Base-by-base conservation (phyloP, 2,113 vertebrate genomes). In the Balaeniceps rex region DNA sequence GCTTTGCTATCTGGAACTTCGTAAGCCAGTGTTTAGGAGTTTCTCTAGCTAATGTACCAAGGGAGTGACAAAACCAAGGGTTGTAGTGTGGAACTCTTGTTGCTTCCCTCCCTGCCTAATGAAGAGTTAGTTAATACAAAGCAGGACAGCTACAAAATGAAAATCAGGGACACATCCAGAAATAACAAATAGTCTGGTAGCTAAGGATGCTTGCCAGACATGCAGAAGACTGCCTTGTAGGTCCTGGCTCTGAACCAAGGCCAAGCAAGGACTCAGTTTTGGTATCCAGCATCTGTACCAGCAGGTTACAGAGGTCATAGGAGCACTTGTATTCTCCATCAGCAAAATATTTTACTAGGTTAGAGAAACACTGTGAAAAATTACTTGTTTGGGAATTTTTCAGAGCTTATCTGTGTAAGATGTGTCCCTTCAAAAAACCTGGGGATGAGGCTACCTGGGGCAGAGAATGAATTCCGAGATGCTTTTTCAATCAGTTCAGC, bases 181-280 rank as follows among this genome's bases (percentile, higher is more conserved):
- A 97, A 96, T 80, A 97, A 97, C 87, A 97, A 96, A 96, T 85
- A 93, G 85, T 96, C 75, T 96, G 75, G 96, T 96, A 97, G 96
- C 94, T 93, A 95, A 96, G 93, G 78, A 94, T 85, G 77, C 65
- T 36, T 97, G 90, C 90, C 96, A 97, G 92, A 90, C 68, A 7
- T 74, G 90, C 58, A 93, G 82, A 96, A 95, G 34, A 83, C 94
- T 54, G 88, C 85, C 42, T 96, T 93, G 96, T 96, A 96, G 94
- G 93, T 96, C 96, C 96, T 97, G 96, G 94, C 92, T 94, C 75
- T 88, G 75, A 91, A 88, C 29, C 92, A 95, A 97, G 93, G 96
- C 92, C 90, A 93, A 34, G 78, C 92, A 91, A 95, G 93, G 96
- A 96, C 78, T 91, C 33, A 2, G 54, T 70, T 93, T 94, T 93